Percentiles rank a stretch among this genome's conserved stretches.
phyloP scores from a whole-genome alignment of 92 coral and sea anemone species.

The Diadumene lineata region DNA sequence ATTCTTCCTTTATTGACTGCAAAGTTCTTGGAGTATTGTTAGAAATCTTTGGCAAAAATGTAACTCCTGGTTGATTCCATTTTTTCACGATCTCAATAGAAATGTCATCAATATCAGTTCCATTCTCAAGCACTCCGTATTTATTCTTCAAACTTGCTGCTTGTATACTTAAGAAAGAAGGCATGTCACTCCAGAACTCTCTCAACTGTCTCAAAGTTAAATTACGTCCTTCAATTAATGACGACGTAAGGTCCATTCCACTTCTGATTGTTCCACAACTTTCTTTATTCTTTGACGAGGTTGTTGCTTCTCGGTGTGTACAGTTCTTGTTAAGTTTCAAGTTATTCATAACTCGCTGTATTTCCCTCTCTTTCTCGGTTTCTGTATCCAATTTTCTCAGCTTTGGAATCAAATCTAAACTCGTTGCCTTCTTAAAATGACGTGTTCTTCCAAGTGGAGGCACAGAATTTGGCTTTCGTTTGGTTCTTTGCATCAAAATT shows the following conservation, averaged over 20 bases:
- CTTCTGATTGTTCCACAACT: not conserved
- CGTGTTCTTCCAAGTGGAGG: conserved; percentile 19
- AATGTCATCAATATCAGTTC: conserved; percentile 33
- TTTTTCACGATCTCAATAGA: conserved; percentile 30
- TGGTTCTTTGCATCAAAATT: not conserved
- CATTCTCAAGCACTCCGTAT: conserved; percentile 19
- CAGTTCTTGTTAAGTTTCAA: not conserved
- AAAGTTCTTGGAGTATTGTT: conserved; percentile 6
- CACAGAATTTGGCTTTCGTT: not conserved
- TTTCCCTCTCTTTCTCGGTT: conserved; percentile 17
- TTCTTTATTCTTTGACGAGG: conserved; percentile 17
- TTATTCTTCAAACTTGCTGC: conserved; percentile 28
- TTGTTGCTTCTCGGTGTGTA: not conserved
- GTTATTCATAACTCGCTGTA: conserved; percentile 12
- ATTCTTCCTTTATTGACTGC: conserved; percentile 17
- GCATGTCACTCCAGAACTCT: conserved; percentile 39
- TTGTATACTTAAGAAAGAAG: conserved; percentile 25
- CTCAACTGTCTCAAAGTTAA: conserved; percentile 28
- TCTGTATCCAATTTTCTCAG: not conserved
- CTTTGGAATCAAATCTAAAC: conserved; percentile 16
- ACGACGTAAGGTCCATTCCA: conserved; percentile 29
- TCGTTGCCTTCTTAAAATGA: not conserved
- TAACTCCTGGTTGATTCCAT: conserved; percentile 26
- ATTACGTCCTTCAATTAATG: conserved; percentile 33
- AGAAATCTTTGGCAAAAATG: conserved; percentile 11